Evolutionary conservation across 2,113 vertebrate species (phyloP).

Genomic region (Brachypodius melanocephalos): DNA sequence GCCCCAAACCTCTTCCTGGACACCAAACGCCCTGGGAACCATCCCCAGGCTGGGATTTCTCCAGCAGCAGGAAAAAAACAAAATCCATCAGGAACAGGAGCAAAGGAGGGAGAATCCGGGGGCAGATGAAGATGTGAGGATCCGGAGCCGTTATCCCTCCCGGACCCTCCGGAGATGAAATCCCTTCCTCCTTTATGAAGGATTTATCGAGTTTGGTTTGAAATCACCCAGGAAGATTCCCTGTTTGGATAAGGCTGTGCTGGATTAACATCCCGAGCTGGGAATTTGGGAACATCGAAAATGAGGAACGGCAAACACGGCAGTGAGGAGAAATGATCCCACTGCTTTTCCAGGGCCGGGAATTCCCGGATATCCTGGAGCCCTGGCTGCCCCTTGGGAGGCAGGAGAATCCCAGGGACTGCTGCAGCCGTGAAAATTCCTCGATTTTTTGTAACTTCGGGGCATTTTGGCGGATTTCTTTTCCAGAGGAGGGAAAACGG

Average conservation of each 20-base stretch:
- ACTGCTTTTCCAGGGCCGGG: accelerated
- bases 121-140: not conserved
- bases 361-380: accelerated
- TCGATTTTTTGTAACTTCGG: accelerated
- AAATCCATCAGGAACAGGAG: not conserved
- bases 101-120: not conserved
- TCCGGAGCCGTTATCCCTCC: not conserved
- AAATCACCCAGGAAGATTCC: not conserved
- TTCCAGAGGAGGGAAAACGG: not conserved
- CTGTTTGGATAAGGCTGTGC: not conserved
- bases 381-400: not conserved
- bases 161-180: not conserved
- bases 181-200: not conserved
- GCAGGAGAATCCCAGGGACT: not conserved
- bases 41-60: not conserved
- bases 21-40: not conserved
- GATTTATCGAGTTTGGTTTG: conserved; percentile 9
- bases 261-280: not conserved
- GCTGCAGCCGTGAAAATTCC: accelerated
- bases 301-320: not conserved
- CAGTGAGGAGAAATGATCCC: accelerated
- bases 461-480: no score
- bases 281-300: not conserved
- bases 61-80: not conserved
- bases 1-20: accelerated